These are phyloP conservation scores for Apoderus coryli DNA, from an alignment of 2,888 invertebrate genomes.

Conservation along the genomic window DNA sequence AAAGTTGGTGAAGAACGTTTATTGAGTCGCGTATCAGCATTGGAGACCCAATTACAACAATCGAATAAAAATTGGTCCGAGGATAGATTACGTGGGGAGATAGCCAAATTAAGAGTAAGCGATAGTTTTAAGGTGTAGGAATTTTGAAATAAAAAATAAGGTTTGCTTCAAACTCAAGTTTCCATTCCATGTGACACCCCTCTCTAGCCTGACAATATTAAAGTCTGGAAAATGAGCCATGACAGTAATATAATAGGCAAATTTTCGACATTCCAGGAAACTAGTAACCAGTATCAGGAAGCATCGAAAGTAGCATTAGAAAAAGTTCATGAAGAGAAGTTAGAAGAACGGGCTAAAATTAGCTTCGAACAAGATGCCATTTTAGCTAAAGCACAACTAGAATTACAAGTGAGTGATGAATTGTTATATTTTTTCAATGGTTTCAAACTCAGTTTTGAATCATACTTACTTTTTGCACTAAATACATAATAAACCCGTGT, in stretches of 20 bases:
- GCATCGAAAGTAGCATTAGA: constrained; percentile 79
- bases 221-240: too few species aligned
- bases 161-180: too few species aligned
- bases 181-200: too few species aligned
- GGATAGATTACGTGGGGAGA: constrained; percentile 61
- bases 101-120: constrained; percentile 42
- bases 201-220: too few species aligned
- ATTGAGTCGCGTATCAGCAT: constrained; percentile 79
- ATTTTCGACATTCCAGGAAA: constrained; percentile 40
- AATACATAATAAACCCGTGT: too few species aligned
- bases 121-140: too few species aligned
- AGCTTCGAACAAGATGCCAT: constrained; percentile 58
- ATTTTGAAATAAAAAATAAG: too few species aligned
- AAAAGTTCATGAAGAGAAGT: constrained; percentile 72
- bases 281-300: constrained; percentile 52
- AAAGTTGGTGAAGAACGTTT: constrained; percentile 80
- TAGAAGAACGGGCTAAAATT: constrained; percentile 51
- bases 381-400: constrained; percentile 32
- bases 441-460: too few species aligned
- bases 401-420: too few species aligned
- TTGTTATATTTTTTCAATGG: too few species aligned
- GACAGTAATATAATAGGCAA: too few species aligned
- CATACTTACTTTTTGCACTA: too few species aligned
- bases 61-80: constrained; percentile 65
- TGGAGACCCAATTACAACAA: constrained; percentile 78